A percentile compares a stretch with the other conserved stretches of the same genome.
phyloP scores from a whole-genome alignment of 2,797 vertebrate genomes.

The Alfaro cultratus region DNA sequence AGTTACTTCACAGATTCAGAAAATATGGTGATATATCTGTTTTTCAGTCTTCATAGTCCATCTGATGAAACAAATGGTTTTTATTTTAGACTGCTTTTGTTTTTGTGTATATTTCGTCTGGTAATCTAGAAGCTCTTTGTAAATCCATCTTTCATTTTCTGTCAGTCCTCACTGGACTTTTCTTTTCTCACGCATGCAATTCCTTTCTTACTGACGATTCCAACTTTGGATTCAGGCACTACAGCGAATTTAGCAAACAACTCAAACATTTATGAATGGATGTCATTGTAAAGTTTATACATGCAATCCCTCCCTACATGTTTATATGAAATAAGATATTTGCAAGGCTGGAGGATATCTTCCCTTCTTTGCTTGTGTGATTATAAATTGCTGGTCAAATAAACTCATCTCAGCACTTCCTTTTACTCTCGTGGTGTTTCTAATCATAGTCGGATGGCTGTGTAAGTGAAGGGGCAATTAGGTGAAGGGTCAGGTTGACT shows the following conservation, averaged over 20 bases:
- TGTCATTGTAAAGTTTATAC: constrained; percentile 42
- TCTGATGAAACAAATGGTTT: constrained; percentile 7
- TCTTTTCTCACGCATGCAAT: constrained; percentile 14
- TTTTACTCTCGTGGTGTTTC: constrained; percentile 43
- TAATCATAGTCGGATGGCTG: constrained; percentile 25
- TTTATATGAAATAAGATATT: constrained; percentile 60
- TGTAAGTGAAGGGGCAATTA: constrained; percentile 28
- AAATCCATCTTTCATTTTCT: constrained; percentile 75
- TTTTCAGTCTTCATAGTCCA: background rate
- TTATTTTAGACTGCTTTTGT: constrained; percentile 27
- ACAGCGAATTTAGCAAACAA: constrained; percentile 28
- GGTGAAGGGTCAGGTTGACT: constrained; percentile 55
- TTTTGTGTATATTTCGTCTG: constrained; percentile 24
- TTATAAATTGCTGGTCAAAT: constrained; percentile 76
- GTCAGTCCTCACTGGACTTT: constrained; percentile 58
- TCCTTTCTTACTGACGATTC: constrained; percentile 1
- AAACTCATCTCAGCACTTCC: constrained; percentile 71
- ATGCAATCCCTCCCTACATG: constrained; percentile 26
- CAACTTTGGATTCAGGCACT: constrained; percentile 19
- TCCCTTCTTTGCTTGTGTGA: constrained; percentile 59
- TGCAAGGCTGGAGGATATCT: constrained; percentile 62
- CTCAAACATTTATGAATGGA: constrained; percentile 47
- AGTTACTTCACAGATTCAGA: background rate
- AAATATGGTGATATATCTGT: background rate
- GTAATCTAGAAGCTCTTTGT: constrained; percentile 48